Evolutionary conservation across 2,888 invertebrate species (phyloP), one percentile per base, ranked within the genome.

Genomic region (Hemicrepidius hirtus): DNA sequence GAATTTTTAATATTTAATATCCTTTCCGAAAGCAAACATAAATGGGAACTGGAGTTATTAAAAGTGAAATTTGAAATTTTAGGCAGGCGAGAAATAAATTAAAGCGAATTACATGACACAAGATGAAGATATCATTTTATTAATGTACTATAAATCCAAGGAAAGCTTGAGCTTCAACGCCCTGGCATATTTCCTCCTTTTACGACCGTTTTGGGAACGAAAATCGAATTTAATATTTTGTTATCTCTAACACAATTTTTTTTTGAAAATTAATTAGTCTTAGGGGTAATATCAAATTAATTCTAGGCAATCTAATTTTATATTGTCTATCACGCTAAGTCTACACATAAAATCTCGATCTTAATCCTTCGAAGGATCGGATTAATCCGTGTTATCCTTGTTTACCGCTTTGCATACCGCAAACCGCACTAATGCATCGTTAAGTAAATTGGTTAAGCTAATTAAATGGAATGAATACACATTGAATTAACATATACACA

Each of bases 381-480:
- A 46, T 40, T 18, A 46, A 6, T 46, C 46, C 10, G 18, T 16
- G 46, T 46, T 46, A 46, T 46, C 46, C 46, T 32, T 16, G 18
- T 40, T 46, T 18, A 18, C 46, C 46, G 18, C 40, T 40, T 40
- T 40, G 40, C 40, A 40, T 40, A 13, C 46, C 46, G 40, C 40
- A 40, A 13, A 40, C 46, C 46, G 32, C 62, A 10, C 24, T 62
- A 62, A 62, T 62, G 62, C 62, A 41, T 62, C 46, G 28, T 53
- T 53, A 62, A 62, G 44, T 46, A 62, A 62, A 62, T 62, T 62
- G 62, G 62, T 62, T 62, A 44, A 44, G 44, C 40, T 62, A 44
- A 46, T 28, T 28, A 44, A 46, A 44, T 46, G 28, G 32, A 12
- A 24, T 3, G 53, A 53, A 28, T 28, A 53, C 28, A 28, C 18